phyloP scores from a whole-genome alignment of 2,113 vertebrate species.

The Oryzias celebensis region DNA sequence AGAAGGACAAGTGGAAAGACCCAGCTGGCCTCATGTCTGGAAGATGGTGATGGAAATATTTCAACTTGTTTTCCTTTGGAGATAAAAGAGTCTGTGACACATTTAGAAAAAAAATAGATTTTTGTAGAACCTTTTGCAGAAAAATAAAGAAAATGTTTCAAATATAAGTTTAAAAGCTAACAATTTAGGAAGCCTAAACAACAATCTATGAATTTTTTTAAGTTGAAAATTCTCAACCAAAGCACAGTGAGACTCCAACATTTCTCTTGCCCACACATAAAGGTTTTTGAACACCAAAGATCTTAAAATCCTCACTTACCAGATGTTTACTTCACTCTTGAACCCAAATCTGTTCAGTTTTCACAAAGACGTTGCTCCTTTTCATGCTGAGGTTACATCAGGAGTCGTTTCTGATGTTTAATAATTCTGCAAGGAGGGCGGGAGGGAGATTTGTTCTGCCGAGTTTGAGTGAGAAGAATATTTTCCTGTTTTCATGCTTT shows the following conservation, averaged over 20 bases:
- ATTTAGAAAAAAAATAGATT: too few species aligned
- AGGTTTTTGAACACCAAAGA: neutral
- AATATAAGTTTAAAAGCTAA: too few species aligned
- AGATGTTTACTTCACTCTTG: neutral
- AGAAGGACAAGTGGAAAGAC: constrained; percentile 7
- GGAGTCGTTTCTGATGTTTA: neutral
- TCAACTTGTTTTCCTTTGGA: too few species aligned
- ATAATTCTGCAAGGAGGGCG: neutral
- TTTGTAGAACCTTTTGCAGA: too few species aligned
- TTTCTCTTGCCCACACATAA: too few species aligned
- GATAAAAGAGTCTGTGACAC: too few species aligned
- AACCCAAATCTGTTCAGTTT: too few species aligned
- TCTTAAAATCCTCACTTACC: constrained; percentile 1
- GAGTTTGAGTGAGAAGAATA: neutral
- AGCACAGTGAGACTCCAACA: too few species aligned
- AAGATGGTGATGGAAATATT: neutral
- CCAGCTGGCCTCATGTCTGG: neutral
- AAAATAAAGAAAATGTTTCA: too few species aligned
- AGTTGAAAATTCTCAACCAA: too few species aligned
- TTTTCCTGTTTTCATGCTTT: neutral
- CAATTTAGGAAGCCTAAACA: too few species aligned
- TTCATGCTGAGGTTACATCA: neutral
- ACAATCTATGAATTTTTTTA: too few species aligned
- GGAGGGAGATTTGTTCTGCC: neutral
- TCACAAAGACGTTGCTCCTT: neutral